A percentile compares a stretch with the other conserved stretches of the same genome.
Conservation (phyloP, 2,888 invertebrate genomes). For the Neoitamus cyanurus region DNA sequence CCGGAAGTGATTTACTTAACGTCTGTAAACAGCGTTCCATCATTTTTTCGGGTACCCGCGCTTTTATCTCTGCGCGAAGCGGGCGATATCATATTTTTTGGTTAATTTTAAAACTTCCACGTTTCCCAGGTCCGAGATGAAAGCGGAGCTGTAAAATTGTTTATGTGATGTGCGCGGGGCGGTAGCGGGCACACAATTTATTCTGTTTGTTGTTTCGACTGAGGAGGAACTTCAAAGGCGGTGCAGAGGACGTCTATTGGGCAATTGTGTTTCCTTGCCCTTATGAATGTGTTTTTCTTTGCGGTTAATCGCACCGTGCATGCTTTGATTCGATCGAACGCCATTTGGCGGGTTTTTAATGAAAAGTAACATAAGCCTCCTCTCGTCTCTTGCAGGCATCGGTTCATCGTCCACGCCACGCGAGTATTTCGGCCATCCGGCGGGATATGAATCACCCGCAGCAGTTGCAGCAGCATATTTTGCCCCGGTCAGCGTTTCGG, state of each 20-base stretch:
- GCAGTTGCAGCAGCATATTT: conserved; percentile 49
- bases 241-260: not conserved
- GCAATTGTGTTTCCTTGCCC: not conserved
- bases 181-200: not conserved
- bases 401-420: conserved; percentile 60
- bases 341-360: not conserved
- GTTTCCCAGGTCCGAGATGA: not conserved
- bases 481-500: conserved; percentile 32
- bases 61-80: conserved; percentile 37
- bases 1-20: conserved; percentile 22
- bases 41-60: conserved; percentile 8
- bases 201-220: conserved; percentile 37
- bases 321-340: conserved; percentile 7
- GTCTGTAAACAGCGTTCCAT: conserved; percentile 18
- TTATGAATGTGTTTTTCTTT: not conserved
- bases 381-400: conserved; percentile 56
- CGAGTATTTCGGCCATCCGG: conserved; percentile 58
- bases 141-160: conserved; percentile 36
- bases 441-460: conserved; percentile 53
- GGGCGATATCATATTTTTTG: conserved; percentile 24
- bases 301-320: conserved; percentile 10
- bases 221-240: conserved; percentile 29
- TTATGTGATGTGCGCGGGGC: not conserved
- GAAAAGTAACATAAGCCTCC: not conserved
- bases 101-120: conserved; percentile 31